Conservation (phyloP, 2,888 invertebrate genomes). For the Pammene aurita region DNA sequence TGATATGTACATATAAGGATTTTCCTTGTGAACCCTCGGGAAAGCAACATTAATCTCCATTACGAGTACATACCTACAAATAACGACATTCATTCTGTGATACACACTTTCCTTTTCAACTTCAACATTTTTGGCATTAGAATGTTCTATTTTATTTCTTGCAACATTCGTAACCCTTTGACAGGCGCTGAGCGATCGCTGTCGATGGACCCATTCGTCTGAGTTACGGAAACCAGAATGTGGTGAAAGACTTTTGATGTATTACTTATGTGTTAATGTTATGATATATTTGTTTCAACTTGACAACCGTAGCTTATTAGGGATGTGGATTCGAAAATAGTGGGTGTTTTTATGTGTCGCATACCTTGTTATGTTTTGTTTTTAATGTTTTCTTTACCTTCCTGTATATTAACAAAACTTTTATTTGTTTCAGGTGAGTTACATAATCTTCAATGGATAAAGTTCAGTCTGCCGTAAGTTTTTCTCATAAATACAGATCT, state of each 20-base stretch:
- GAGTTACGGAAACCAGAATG: slow-evolving; percentile 41
- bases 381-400: no score
- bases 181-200: slow-evolving; percentile 61
- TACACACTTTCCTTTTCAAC: no score
- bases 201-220: slow-evolving; percentile 57
- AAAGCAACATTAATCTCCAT: no score
- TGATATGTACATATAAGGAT: no score
- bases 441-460: not conserved
- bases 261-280: slow-evolving; percentile 18
- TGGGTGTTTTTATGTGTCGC: not conserved
- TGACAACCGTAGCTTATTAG: not conserved
- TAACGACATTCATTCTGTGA: no score
- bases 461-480: no score
- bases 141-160: slow-evolving; percentile 17
- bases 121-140: not conserved
- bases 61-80: no score
- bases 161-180: slow-evolving; percentile 45
- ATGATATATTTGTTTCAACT: not conserved
- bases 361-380: no score
- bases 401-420: not conserved
- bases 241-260: slow-evolving; percentile 29
- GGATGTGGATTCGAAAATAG: not conserved
- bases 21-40: no score
- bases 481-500: no score
- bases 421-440: slow-evolving; percentile 50